A percentile compares a stretch with the other conserved stretches of the same genome.
Evolutionary conservation across 2,888 invertebrate genomes (phyloP).

Genomic region (Didymodactylos carnosus): DNA sequence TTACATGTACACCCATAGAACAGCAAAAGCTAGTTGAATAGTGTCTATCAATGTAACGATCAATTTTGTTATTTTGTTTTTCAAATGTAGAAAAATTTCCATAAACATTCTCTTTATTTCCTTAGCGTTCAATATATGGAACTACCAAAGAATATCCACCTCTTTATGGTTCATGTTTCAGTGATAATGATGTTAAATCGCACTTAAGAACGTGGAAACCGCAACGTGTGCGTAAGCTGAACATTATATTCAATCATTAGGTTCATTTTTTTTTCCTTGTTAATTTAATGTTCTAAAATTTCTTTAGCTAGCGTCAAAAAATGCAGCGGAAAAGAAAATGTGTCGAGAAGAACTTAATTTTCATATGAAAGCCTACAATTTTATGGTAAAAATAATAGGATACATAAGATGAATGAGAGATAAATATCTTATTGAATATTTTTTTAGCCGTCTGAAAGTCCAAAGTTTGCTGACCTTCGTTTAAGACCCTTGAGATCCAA

Average conservation of each 20-base stretch:
- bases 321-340: not conserved
- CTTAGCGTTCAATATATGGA: not conserved
- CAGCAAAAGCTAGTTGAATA: too few relatives aligned
- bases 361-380: not conserved
- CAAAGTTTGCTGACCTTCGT: not conserved
- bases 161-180: not conserved
- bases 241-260: too few relatives aligned
- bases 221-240: too few relatives aligned
- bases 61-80: too few relatives aligned
- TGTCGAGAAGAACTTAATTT: not conserved
- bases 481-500: not conserved
- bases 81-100: too few relatives aligned
- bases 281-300: not conserved
- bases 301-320: not conserved
- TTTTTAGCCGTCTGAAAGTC: not conserved
- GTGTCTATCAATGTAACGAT: too few relatives aligned
- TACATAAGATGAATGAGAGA: not conserved
- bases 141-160: not conserved
- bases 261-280: not conserved
- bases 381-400: not conserved
- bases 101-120: not conserved
- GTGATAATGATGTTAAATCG: not conserved
- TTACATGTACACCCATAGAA: too few relatives aligned
- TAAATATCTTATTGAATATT: not conserved
- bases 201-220: not conserved